Evolutionary conservation across 2,797 vertebrate species (phyloP).

Genomic region (Serranus cabrilla): DNA sequence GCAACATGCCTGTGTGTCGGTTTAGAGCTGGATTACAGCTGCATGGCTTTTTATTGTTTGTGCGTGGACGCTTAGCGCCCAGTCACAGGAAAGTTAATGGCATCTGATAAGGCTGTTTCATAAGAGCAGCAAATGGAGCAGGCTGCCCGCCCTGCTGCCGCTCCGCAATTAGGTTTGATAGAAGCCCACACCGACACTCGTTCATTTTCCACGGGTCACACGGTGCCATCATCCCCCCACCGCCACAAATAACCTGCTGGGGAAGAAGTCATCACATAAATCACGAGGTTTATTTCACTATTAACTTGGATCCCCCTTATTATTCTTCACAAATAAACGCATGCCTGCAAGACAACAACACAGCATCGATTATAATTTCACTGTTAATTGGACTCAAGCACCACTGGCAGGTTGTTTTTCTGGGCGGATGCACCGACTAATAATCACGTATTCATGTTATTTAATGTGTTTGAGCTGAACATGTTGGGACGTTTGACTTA

Average conservation of each 20-base stretch:
- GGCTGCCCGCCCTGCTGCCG: slow-evolving; percentile 9
- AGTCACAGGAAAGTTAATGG: slow-evolving; percentile 49
- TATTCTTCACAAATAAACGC: too few species aligned
- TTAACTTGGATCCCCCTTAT: neutral
- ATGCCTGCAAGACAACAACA: slow-evolving; percentile 4
- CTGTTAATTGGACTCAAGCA: neutral
- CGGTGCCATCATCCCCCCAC: slow-evolving; percentile 3
- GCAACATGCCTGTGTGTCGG: neutral
- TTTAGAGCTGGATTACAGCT: neutral
- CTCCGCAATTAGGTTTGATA: slow-evolving; percentile 50
- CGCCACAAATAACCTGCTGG: neutral
- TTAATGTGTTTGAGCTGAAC: too few species aligned
- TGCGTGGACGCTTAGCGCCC: neutral
- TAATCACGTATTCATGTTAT: too few species aligned
- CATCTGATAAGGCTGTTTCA: slow-evolving; percentile 47
- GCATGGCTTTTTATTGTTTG: neutral
- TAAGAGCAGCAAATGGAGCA: slow-evolving; percentile 61
- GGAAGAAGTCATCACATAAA: slow-evolving; percentile 4
- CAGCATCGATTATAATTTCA: neutral
- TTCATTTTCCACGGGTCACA: slow-evolving; percentile 24
- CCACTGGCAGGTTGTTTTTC: neutral
- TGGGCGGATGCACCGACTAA: too few species aligned
- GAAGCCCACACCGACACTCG: neutral
- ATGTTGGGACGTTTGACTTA: too few species aligned
- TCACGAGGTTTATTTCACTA: slow-evolving; percentile 1